Base-by-base conservation (phyloP, 2,797 vertebrate species). In the Dallia pectoralis region DNA sequence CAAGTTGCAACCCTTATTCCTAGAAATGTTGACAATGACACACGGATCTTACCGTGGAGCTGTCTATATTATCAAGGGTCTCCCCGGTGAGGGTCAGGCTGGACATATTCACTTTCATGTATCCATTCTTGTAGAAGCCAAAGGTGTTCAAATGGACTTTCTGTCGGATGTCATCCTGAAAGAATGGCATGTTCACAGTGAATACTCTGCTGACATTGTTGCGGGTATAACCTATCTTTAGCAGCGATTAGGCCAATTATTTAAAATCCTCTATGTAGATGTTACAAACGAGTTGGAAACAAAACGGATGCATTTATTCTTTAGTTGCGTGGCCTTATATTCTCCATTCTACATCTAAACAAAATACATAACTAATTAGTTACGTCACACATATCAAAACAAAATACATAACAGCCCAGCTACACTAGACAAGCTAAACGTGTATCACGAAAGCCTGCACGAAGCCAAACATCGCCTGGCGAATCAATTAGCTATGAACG, bases 111-210 rank as follows among this genome's bases (percentile, higher is more conserved):
- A 96, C 94, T 19, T 2, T 82, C 94, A 96, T 95, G 87, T 86
- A 95, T 9, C 94, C 95, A 3, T 92, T 61, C 83, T 91, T 94
- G 90, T 95, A 96, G 89, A 95, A 95, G 1, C 95, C 95, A 71
- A 96, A 96, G 0, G 94, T 95, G 80, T 96, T 96, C 67, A 96
- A 91, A 72, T 95, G 94, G 53, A 96, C 94, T 65, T 93, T 95
- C 72, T 94, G 93, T 69, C 95, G 91, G 75, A 94, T 87, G 0
- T 96, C 95, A 74, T 93, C 91, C 95, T 95, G 49, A 3, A 49
- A 78, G 33, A 81, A 73, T 66, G n/a, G 44, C 15, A 16, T 33
- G 70, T 4, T 2, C 6, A 9, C 4, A 11, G 4, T 64, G n/a
- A 40, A 44, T 44, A 44, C 49, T 33, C 27, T 64, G 62, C 22